Evolutionary conservation across 2,797 vertebrate species (phyloP).

Genomic region (Chromobotia macracanthus): DNA sequence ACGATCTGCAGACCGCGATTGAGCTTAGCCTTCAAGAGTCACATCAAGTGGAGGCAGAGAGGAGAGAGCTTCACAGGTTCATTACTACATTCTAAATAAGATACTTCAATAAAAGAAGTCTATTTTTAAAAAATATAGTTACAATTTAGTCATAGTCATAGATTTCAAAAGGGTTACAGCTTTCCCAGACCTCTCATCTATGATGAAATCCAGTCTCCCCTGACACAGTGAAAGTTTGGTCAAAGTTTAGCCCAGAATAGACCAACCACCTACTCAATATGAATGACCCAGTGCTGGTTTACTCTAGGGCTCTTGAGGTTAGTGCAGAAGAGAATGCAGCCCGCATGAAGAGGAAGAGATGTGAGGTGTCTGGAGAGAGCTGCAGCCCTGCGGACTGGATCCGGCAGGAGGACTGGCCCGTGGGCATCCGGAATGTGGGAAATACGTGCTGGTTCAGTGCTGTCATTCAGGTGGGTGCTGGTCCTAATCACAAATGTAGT

Average conservation of each 20-base stretch:
- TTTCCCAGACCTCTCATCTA: neutral
- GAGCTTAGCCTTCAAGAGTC: slow-evolving; percentile 82
- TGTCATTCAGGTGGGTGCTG: slow-evolving; percentile 90
- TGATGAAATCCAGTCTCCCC: neutral
- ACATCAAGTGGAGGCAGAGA: slow-evolving; percentile 74
- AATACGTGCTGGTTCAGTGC: slow-evolving; percentile 99
- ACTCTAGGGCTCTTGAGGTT: slow-evolving; percentile 78
- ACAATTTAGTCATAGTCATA: too few species aligned
- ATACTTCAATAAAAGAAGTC: neutral
- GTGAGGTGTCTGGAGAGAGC: slow-evolving; percentile 85
- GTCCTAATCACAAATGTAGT: neutral
- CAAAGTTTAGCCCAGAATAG: neutral
- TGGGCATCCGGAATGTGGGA: slow-evolving; percentile 94
- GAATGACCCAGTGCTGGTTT: slow-evolving; percentile 14
- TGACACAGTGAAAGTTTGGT: neutral
- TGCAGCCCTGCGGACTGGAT: slow-evolving; percentile 85
- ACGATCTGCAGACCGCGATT: slow-evolving; percentile 75
- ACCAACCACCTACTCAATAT: neutral
- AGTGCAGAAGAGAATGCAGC: slow-evolving; percentile 80
- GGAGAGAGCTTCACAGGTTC: slow-evolving; percentile 82
- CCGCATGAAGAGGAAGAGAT: slow-evolving; percentile 88
- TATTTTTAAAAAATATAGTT: too few species aligned
- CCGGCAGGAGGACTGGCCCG: slow-evolving; percentile 87
- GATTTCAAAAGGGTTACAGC: neutral
- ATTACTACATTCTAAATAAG: neutral